Evolutionary conservation across 2,888 invertebrate species (phyloP), one percentile per base, ranked within the genome.

Genomic region (Bedellia somnulentella): DNA sequence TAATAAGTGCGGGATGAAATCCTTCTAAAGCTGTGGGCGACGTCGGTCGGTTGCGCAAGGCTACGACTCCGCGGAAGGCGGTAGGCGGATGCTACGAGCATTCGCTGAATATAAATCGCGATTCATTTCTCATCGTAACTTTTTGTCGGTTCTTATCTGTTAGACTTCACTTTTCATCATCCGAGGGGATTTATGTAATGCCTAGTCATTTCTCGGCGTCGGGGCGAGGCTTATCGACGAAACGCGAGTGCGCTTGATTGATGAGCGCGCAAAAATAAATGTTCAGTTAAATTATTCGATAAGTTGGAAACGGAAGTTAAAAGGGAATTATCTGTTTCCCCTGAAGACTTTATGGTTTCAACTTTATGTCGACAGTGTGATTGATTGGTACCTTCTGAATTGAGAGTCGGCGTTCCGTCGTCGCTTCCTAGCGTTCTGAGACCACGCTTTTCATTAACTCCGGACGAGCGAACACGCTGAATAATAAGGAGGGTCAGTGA

Each of bases 181-280:
- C 77, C 76, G 57, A 77, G 63, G 76, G 77, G 77, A 77, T 77
- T 77, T 76, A 76, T 77, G 76, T 77, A 77, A 77, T 77, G 77
- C 76, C 75, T 76, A 77, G 77, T 77, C 77, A 77, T 77, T 77
- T 77, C 77, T 77, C 77, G 75, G 73, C 76, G 76, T 77, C 77
- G 73, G 63, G 68, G 56, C 63, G 53, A 24, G 68, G 70, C 68
- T 73, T 75, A 68, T 75, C 75, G 70, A 62, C 52, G 60, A 57
- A 57, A 62, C 66, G 64, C 60, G 61, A 58, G 67, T 61, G 62
- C 63, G 57, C 71, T 76, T 76, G 77, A 77, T 77, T 77, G 77
- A 77, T 77, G 77, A 75, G 71, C 73, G 73, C 70, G 76, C 75
- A 76, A 75, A 76, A 76, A 77, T 77, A 77, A 77, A 77, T 76